Base-by-base conservation (phyloP, 2,797 vertebrate genomes). In the Oryzias dopingdopingensis region DNA sequence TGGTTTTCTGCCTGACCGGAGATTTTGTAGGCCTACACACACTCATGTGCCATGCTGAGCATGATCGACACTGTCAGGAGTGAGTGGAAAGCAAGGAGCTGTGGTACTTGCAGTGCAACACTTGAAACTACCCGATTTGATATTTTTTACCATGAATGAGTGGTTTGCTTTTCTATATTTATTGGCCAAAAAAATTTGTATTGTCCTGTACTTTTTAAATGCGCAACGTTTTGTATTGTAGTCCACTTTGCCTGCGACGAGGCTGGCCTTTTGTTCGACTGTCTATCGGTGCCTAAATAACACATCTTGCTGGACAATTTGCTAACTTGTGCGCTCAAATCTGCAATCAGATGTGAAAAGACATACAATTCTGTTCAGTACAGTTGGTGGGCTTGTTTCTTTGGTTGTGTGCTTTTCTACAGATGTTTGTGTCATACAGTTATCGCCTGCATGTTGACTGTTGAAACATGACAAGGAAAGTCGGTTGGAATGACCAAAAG, bases 51-150 rank as follows among this genome's bases (percentile, higher is more conserved):
- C 85, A 86, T 88, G 83, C 82, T 85, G 86, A 83, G 81, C 79
- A 65, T 87, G 89, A 86, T 74, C 63, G 83, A 86, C 81, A 82
- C 86, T 87, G 85, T 84, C 74, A 42, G 66, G 63, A 81, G 77
- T 74, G 74, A 74, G 81, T 78, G 76, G 76, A 67, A 74, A 24
- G 82, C 84, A 78, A 68, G 66, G 53, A 73, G 78, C 79, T 78
- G 74, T 72, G 81, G 83, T 85, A 88, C 85, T 84, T 80, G 82
- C 81, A 73, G 77, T 83, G 78, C 81, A 83, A 89, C 84, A 88
- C 86, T 87, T 89, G 84, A 89, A 87, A 85, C 76, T 81, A 79
- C 86, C 77, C 81, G 56, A 79, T 80, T 70, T 54, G 70, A 74
- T 68, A 66, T 74, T 80, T 77, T 37, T 74, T 49, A 66, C 69